Evolutionary conservation across 2,113 vertebrate genomes (phyloP), one percentile per base, ranked within the genome.

Genomic region (Centropus bengalensis): DNA sequence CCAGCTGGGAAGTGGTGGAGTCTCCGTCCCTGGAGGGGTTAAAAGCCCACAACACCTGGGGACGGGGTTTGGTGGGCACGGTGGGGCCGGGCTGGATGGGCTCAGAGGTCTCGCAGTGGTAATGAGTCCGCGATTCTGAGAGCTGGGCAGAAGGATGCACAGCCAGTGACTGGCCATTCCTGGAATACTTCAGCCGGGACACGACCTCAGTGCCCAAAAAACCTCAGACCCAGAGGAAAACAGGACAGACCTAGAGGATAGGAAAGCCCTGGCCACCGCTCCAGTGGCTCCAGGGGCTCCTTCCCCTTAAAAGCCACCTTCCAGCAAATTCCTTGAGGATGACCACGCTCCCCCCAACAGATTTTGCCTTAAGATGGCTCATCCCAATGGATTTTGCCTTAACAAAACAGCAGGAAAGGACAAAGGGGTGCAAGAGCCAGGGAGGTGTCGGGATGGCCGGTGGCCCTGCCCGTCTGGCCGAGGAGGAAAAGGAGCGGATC

Each of bases 261-360:
- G 51, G 33, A 45, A 14, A 76, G 40, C 58, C 16, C 5, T 3
- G 6, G 28, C 62, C 59, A 4, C 45, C 21, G 45, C 40, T 36
- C 36, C 36, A 36, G 36, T 36, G 36, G 36, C 36, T 36, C 44
- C 27, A 26, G 14, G 12, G 5, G 15, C 42, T 38, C 69, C 33
- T 28, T 11, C 16, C 28, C 32, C 15, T 16, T 26, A 19, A n/a
- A 60, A 56, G 28, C 32, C 40, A 13, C 42, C 7, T 12, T 26
- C 23, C 33, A 13, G 54, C 28, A 27, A 32, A n/a, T 4, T 36
- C 36, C 36, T 36, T 16, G 8, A 32, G 21, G 38, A 32, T 4
- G 30, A 14, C 26, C 5, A 1, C 5, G 23, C 73, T 80, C 5
- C 0, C 5, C 28, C 54, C 75, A 8, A 4, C 0, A 13, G 18